These are phyloP conservation scores for Copidosoma aretas DNA, from an alignment of 2,888 invertebrate genomes.

Conservation along the genomic window DNA sequence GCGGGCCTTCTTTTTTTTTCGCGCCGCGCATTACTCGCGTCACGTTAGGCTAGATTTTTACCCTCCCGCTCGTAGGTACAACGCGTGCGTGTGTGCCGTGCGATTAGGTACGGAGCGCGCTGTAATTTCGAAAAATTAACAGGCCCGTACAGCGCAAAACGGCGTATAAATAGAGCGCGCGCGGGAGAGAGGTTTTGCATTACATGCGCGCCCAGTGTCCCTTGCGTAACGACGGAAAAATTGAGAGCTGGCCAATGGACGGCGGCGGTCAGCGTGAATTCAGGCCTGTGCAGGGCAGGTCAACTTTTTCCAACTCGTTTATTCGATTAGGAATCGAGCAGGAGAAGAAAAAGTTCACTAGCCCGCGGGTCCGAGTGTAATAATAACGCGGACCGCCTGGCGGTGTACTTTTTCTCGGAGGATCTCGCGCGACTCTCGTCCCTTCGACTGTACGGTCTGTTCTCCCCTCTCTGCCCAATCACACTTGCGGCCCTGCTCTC, in stretches of 20 bases:
- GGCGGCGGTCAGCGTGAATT: background rate
- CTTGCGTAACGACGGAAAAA: background rate
- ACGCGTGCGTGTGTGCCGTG: conserved; percentile 9
- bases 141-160: background rate
- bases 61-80: conserved; percentile 4
- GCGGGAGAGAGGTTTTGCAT: background rate
- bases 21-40: no score
- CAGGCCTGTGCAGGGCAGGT: no score
- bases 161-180: background rate
- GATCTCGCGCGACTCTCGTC: no score
- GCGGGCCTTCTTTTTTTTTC: no score
- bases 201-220: background rate
- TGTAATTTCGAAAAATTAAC: conserved; percentile 12
- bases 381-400: no score
- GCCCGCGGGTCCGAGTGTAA: no score
- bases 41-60: background rate
- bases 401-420: no score
- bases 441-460: background rate
- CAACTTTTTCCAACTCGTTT: no score
- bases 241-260: background rate
- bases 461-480: conserved; percentile 2
- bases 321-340: no score
- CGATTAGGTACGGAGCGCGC: conserved; percentile 13
- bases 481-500: conserved; percentile 2
- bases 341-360: no score